Evolutionary conservation across 1,140 invertebrate species (phyloP), one percentile per base, ranked within the genome.

Genomic region (Homarus americanus): DNA sequence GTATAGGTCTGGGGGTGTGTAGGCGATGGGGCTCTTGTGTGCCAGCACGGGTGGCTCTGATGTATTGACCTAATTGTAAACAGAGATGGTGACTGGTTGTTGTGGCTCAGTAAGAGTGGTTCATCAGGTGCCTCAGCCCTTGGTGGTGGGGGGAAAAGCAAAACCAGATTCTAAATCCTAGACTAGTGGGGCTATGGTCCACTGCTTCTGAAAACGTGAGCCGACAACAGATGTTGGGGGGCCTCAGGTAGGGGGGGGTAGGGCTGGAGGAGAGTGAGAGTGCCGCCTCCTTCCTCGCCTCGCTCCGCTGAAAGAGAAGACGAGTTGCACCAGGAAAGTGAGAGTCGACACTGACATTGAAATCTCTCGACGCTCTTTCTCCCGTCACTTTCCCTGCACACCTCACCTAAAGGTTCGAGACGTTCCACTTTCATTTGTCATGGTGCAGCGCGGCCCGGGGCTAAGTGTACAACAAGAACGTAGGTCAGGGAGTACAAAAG

Each of bases 281-380:
- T 44, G 66, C 63, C 82, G 34, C 63, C 69, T 75, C 63, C 73
- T 76, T 24, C 53, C 53, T 38, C 36, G 17, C 24, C 44, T 83
- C 78, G n/a, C 78, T 28, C 28, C 78, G 24, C 38, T 80, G 78
- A 80, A 80, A 80, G 78, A 80, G 78, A 80, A 80, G 78, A 80
- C 44, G 78, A 78, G 75, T 49, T 80, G 44, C 41, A 80, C n/a
- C 17, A 38, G 49, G 32, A 82, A 82, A 82, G 79, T 82, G 79
- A 82, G 79, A 82, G 79, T 82, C 79, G 49, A 82, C 79, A 85
- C 49, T 85, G 83, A 85, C 83, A 85, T 75, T 85, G 83, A 85
- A 85, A 85, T 24, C 44, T 40, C 17, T 58, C 24, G 32, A 32
- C 82, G 28, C 63, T 41, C 63, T 41, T 72, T 28, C 63, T 53